Conservation (phyloP, 2,797 vertebrate species). For the Tiaroga cobitis region DNA sequence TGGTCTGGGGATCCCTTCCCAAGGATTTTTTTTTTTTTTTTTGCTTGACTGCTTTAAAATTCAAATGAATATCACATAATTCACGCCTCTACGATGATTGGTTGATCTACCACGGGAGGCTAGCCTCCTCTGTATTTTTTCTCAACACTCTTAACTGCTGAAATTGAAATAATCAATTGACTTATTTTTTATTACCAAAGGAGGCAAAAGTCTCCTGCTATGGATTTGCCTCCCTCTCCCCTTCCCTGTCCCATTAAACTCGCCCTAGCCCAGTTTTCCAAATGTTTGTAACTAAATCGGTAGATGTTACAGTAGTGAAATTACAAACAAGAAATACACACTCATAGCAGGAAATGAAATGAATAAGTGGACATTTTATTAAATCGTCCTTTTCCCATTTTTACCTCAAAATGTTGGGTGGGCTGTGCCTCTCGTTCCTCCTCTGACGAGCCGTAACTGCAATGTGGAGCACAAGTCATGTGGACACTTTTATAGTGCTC, state of each 20-base stretch:
- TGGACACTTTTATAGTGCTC: neutral
- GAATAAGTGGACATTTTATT: neutral
- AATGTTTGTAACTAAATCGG: neutral
- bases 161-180: neutral
- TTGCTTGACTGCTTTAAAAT: neutral
- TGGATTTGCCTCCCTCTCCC: neutral
- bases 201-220: neutral
- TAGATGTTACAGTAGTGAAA: neutral
- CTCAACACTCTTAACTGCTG: neutral
- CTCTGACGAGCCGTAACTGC: neutral
- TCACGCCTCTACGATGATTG: neutral
- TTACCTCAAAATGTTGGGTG: neutral
- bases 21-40: too few relatives aligned
- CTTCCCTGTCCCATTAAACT: neutral
- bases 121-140: neutral
- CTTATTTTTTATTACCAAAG: neutral
- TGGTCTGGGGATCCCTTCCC: too few relatives aligned
- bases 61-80: neutral
- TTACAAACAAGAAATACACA: neutral
- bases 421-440: neutral
- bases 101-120: neutral
- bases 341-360: neutral
- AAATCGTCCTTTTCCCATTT: neutral
- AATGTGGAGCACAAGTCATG: neutral
- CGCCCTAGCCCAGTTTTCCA: neutral